Evolutionary conservation across 92 coral and sea anemone genomes (phyloP), one percentile per base, ranked within the genome.

Genomic region (Siderastrea siderea): DNA sequence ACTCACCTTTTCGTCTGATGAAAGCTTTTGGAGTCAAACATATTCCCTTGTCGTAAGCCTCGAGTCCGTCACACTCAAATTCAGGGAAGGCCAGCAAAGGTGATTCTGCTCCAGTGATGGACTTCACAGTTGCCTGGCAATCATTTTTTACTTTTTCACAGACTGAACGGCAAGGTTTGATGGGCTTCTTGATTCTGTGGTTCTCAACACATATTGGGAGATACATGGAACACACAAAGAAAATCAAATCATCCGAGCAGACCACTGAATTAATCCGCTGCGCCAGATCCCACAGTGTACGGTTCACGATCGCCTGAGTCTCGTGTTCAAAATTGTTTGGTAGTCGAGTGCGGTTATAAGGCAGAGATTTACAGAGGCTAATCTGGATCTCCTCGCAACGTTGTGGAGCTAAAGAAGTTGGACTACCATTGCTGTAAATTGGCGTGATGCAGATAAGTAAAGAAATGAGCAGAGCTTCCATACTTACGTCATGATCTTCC

Each of bases 21-120:
- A 92, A 92, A 49, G 95, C 78, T 12, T 38, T 74, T 4, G 93
- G 95, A 2, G 49, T 54, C 52, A 92, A 57, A 48, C 95, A 92
- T 46, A 92, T 57, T 7, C 90, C 93, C 13, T 71, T 51, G 58
- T 85, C 83, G 59, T 81, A 90, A 58, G 49, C 70, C 2, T 92
- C 88, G 44, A 89, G 80, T 3, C 15, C 19, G 19, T 80, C 65
- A 58, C 95, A 92, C 44, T 89, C 75, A 66, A 85, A 69, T 7
- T 68, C 75, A 5, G 67, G 70, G 6, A 51, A 69, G 38, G 49
- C 58, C 14, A 86, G 87, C 87, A 88, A 80, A 26, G 77, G 72
- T 26, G 52, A 64, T 78, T 87, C 79, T 4, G 67, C 55, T 69
- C 38, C 75, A 68, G 26, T 66, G 11, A 91, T 76, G 71, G 87